Evolutionary conservation across 2,113 vertebrate species (phyloP), one percentile per base, ranked within the genome.

Genomic region (Symphodus melops): DNA sequence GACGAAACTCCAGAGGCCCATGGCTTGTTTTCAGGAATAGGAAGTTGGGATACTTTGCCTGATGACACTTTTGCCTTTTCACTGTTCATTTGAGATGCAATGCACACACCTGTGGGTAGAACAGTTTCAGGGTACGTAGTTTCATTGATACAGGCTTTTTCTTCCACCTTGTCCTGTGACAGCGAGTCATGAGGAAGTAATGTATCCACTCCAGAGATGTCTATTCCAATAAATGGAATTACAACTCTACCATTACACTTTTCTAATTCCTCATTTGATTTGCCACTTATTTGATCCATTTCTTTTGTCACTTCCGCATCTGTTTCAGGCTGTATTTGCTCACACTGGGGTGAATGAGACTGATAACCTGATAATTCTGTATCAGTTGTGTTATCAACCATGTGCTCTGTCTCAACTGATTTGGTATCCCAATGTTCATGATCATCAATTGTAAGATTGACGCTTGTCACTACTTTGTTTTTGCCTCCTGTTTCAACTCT

Each of bases 141-240:
- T 10, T 63, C 60, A 72, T 13, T 36, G 55, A 76, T 57, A 17
- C 66, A 68, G 59, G 79, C 46, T 20, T 77, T 70, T 41, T 75
- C 51, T 62, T 79, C 46, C 23, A 23, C 19, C 20, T 55, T 36
- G 9, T 1, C 19, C 37, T 77, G 28, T 42, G 23, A 48, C 3
- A 28, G 8, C 17, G 21, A 39, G 33, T 46, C 23, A 16, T 20
- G 46, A 41, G 39, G 10, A n/a, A 37, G 42, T 49, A 58, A 7
- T 16, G n/a, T 44, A 58, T 69, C 9, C 8, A 76, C n/a, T 42
- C 10, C 5, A 7, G 59, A 68, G 10, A 9, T 23, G 17, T 77
- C 66, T 19, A 69, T 20, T 80, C 68, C 81, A 73, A 65, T 72
- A 23, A 72, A 72, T 52, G 74, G 76, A 84, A 78, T 78, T 28